Evolutionary conservation across 2,113 vertebrate genomes (phyloP).

Genomic region (Platichthys flesus): DNA sequence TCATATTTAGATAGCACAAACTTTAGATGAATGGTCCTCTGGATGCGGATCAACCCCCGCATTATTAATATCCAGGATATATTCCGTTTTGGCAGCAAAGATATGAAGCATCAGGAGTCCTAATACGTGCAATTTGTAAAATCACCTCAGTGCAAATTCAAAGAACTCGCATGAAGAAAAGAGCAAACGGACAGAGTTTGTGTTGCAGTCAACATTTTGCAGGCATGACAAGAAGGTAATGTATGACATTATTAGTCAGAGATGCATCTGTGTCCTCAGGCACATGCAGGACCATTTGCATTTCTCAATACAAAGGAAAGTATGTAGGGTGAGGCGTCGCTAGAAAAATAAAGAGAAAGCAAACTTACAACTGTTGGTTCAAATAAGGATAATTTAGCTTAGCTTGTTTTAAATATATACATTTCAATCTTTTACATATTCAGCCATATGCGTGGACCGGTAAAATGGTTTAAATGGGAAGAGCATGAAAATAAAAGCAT

Average conservation of each 20-base stretch:
- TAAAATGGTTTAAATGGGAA: neutral
- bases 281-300: slow-evolving; percentile 9
- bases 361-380: neutral
- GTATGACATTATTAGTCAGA: slow-evolving; percentile 47
- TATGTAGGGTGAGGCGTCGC: slow-evolving; percentile 18
- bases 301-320: slow-evolving; percentile 12
- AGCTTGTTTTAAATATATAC: neutral
- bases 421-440: neutral
- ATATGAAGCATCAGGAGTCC: slow-evolving; percentile 45
- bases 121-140: slow-evolving; percentile 50
- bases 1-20: slow-evolving; percentile 73
- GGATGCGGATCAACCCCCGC: slow-evolving; percentile 58
- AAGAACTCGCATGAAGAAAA: slow-evolving; percentile 37
- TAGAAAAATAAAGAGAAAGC: neutral
- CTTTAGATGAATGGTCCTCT: slow-evolving; percentile 73
- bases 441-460: neutral
- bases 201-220: slow-evolving; percentile 34
- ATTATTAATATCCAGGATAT: slow-evolving; percentile 61
- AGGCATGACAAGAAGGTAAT: slow-evolving; percentile 41
- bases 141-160: slow-evolving; percentile 30
- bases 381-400: neutral
- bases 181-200: slow-evolving; percentile 28
- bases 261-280: slow-evolving; percentile 47
- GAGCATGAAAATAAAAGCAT: neutral
- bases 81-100: slow-evolving; percentile 52